Evolutionary conservation across 2,113 vertebrate genomes (phyloP).

Genomic region (Ranitomeya variabilis): DNA sequence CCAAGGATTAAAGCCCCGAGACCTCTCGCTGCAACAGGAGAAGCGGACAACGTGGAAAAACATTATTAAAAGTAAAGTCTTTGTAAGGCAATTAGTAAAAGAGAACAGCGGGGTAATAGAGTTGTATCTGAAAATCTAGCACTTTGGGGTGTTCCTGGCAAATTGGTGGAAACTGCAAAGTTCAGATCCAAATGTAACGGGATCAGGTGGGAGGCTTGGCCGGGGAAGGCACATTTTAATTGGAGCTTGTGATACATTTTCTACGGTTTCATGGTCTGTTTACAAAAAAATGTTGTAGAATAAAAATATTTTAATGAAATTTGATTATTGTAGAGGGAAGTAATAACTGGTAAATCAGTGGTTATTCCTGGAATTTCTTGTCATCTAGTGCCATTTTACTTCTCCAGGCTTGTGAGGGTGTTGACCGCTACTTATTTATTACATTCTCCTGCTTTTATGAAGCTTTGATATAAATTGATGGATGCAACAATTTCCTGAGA

Average conservation of each 20-base stretch:
- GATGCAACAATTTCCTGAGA: no score
- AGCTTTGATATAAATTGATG: no score
- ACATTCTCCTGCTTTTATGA: background rate
- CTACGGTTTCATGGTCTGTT: background rate
- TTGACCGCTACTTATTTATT: background rate
- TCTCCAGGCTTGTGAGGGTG: background rate
- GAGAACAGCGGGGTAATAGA: background rate
- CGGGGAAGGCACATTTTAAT: background rate
- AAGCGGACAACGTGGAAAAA: background rate
- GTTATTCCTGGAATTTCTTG: background rate
- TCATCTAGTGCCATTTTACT: background rate
- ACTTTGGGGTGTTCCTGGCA: slow-evolving; percentile 24
- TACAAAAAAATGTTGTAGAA: background rate
- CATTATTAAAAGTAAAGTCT: background rate
- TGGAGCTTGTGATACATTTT: background rate
- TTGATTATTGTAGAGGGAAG: background rate
- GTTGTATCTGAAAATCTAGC: slow-evolving; percentile 12
- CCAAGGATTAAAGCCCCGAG: slow-evolving; percentile 24
- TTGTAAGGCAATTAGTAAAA: slow-evolving; percentile 36
- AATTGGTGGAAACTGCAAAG: background rate
- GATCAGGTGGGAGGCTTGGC: slow-evolving; percentile 3
- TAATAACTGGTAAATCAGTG: background rate
- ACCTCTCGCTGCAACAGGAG: slow-evolving; percentile 6
- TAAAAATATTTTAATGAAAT: background rate
- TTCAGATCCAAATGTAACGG: background rate